Base-by-base conservation (phyloP, 1,140 invertebrate genomes). In the Drosophila neocordata region DNA sequence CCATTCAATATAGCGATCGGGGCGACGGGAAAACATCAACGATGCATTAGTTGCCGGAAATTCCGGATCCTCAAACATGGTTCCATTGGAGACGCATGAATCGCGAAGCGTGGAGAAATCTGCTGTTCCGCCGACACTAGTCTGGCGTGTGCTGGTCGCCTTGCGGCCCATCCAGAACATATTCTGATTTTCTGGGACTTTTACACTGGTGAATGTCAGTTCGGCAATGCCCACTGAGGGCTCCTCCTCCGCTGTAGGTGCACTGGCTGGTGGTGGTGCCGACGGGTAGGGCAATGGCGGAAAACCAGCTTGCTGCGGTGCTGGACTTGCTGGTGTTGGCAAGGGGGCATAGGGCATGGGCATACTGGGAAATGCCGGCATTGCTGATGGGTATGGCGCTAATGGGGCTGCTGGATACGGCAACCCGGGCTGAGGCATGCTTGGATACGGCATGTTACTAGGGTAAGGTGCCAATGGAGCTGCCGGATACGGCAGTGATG, bases 51-150 rank as follows among this genome's bases (percentile, higher is more conserved):
- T 92, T 0, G 96, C 95, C 0, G 95, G 96, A 92, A 98, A 98
- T 90, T 97, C 95, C 0, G 96, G 95, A 93, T 98, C 97, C 87
- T 98, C 97, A 79, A 97, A 98, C 13, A 98, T 92, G 0, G 92
- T 92, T 3, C 96, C 96, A 11, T 93, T 93, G 7, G 93, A 82
- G 3, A 97, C 83, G 87, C 96, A 97, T 55, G 95, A 92, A 55
- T 95, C 94, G 1, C 96, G 93, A 1, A 97, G 84, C 51, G 94
- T 91, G 56, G 94, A 93, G 81, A 96, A 97, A 88, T 97, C 96
- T 82, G 7, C 31, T 96, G 95, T 6, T 94, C 92, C 13, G 80
- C 89, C 22, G 4, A 92, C 67, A 62, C 93, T 88, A 0, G 61
- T 71, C 38, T 88, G 84, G 0, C 83, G 69, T 0, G 44, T 58